These are phyloP conservation scores for Eira barbara DNA, from an alignment of 2,113 vertebrate genomes.

Conservation along the genomic window DNA sequence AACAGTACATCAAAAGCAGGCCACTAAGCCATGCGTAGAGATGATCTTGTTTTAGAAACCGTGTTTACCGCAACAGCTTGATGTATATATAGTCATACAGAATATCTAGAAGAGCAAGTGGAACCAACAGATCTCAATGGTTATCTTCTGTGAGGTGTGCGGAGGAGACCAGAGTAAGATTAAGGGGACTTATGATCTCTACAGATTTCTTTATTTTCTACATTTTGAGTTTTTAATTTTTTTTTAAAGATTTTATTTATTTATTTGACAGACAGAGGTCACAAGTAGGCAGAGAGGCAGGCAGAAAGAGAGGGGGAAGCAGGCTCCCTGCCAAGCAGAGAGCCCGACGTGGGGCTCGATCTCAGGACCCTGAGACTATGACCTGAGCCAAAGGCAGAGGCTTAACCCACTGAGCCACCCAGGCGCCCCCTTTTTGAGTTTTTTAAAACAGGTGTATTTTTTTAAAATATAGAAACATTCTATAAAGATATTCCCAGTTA, in stretches of 20 bases:
- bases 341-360: no score
- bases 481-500: not conserved
- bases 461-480: not conserved
- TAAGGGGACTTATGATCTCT: not conserved
- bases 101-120: not conserved
- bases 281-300: no score
- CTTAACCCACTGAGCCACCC: no score
- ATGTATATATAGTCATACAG: rapidly evolving
- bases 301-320: no score
- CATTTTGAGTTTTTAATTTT: not conserved
- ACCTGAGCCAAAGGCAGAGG: no score
- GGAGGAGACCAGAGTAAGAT: not conserved
- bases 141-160: not conserved
- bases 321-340: no score
- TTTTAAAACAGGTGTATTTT: not conserved
- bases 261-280: no score
- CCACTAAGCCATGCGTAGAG: not conserved
- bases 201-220: not conserved
- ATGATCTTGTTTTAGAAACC: not conserved
- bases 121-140: not conserved
- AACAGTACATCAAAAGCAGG: not conserved
- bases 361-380: no score
- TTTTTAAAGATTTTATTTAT: no score
- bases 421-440: not conserved
- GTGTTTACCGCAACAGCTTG: not conserved